phyloP scores from a whole-genome alignment of 2,113 vertebrate genomes.

The Calonectris borealis region DNA sequence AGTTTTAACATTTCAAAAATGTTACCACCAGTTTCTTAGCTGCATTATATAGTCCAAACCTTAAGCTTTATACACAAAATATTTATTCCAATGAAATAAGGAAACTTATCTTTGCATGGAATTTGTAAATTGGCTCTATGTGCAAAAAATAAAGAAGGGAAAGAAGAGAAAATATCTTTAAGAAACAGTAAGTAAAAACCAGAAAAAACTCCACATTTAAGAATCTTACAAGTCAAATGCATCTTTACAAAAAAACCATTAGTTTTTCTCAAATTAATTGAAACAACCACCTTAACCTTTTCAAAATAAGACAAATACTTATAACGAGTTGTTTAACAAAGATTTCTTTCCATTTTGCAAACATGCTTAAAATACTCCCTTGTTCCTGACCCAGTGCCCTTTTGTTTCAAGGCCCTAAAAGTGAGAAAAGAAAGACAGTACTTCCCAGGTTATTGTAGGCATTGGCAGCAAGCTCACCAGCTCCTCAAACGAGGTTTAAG shows the following conservation, averaged over 20 bases:
- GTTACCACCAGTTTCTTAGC: constrained; percentile 28
- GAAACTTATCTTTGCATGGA: background rate
- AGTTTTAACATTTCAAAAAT: constrained; percentile 38
- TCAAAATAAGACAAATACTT: constrained; percentile 34
- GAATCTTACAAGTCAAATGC: constrained; percentile 24
- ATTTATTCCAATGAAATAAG: constrained; percentile 1
- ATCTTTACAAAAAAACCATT: constrained; percentile 19
- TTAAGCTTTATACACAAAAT: constrained; percentile 15
- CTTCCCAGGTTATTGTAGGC: constrained; percentile 3
- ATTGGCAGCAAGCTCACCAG: constrained; percentile 43
- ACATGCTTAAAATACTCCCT: constrained; percentile 22
- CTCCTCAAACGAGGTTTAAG: background rate
- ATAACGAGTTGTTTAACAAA: constrained; percentile 4
- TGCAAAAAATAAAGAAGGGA: constrained; percentile 32
- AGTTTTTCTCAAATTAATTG: constrained; percentile 9
- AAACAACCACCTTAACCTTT: constrained; percentile 17
- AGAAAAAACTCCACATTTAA: constrained; percentile 17
- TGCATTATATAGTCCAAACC: constrained; percentile 31
- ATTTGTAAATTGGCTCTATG: background rate
- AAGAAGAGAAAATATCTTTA: background rate
- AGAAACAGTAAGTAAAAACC: constrained; percentile 3
- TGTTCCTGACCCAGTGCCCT: background rate
- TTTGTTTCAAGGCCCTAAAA: constrained; percentile 22
- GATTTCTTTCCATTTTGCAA: constrained; percentile 46
- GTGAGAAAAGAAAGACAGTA: background rate